Evolutionary conservation across 2,888 invertebrate species (phyloP).

Genomic region (Dyspetes luteomarginatus): DNA sequence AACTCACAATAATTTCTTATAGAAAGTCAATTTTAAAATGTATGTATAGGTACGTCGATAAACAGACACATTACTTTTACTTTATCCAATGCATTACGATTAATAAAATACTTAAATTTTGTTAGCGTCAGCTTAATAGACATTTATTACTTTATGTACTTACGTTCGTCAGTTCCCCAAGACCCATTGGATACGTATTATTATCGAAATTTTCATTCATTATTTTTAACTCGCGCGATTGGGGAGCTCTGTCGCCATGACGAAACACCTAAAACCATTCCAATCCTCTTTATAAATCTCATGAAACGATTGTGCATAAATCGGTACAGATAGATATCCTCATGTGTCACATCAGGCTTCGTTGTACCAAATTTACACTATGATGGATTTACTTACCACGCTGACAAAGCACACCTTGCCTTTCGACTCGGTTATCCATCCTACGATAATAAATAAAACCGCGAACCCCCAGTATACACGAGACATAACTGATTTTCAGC

Average conservation of each 20-base stretch:
- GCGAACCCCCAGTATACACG: not conserved
- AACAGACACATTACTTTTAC: not conserved
- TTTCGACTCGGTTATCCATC: not conserved
- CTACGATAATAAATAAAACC: not conserved
- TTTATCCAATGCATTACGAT: not conserved
- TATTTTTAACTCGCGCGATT: constrained; percentile 9
- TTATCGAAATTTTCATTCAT: not conserved
- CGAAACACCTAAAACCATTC: not conserved
- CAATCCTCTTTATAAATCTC: not conserved
- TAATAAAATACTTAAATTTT: not conserved
- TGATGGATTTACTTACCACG: not conserved
- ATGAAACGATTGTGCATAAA: not conserved
- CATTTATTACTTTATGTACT: constrained; percentile 71
- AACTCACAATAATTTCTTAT: no score
- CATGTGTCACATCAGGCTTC: no score
- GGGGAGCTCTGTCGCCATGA: constrained; percentile 41
- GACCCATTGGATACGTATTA: constrained; percentile 19
- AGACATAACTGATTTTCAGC: not conserved
- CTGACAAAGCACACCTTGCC: constrained; percentile 1
- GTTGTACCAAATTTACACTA: no score
- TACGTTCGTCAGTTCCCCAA: constrained; percentile 88
- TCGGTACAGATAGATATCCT: no score
- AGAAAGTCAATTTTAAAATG: no score
- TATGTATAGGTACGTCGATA: no score
- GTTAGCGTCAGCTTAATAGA: not conserved